A percentile compares a stretch with the other conserved stretches of the same genome.
Conservation (phyloP, 2,797 vertebrate genomes). For the Pantherophis alleghaniensis region DNA sequence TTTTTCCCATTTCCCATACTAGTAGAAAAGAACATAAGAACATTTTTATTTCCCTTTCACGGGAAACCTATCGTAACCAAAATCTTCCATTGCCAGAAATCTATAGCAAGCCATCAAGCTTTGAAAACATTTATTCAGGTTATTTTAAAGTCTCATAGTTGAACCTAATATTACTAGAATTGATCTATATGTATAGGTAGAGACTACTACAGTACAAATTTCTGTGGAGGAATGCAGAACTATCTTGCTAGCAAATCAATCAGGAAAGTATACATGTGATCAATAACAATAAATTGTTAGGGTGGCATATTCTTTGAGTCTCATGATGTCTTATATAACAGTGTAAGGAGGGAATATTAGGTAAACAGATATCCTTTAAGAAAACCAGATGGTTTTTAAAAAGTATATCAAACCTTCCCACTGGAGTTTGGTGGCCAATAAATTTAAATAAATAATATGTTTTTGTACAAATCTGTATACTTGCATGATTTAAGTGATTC, state of each 20-base stretch:
- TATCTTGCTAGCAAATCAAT: background rate
- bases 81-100: background rate
- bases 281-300: background rate
- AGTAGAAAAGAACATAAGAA: background rate
- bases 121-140: background rate
- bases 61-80: background rate
- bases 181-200: background rate
- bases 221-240: background rate
- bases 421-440: background rate
- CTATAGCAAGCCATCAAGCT: background rate
- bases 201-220: background rate
- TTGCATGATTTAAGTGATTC: background rate
- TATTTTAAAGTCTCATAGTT: background rate
- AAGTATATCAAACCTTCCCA: background rate
- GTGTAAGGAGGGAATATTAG: background rate
- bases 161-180: background rate
- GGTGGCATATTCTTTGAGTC: background rate
- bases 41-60: background rate
- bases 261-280: background rate
- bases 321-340: background rate
- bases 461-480: background rate
- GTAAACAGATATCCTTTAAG: background rate
- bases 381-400: background rate
- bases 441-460: background rate
- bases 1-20: background rate